Evolutionary conservation across 2,888 invertebrate genomes (phyloP).

Genomic region (Sinelater perroti): DNA sequence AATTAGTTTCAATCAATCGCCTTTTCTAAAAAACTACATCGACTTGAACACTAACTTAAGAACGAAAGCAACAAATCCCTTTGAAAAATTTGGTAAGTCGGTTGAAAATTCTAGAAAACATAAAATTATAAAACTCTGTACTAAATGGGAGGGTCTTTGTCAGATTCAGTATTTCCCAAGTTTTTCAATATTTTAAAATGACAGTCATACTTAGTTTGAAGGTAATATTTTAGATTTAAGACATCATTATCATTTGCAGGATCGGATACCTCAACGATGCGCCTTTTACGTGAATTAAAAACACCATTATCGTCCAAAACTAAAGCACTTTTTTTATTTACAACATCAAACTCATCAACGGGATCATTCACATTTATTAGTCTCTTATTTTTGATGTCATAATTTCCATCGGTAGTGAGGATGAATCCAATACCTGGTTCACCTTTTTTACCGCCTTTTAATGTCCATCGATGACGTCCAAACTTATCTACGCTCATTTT

Average conservation of each 20-base stretch:
- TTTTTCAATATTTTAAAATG: too few relatives aligned
- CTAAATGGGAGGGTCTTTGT: slow-evolving; percentile 42
- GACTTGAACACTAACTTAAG: slow-evolving; percentile 42
- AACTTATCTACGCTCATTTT: slow-evolving; percentile 22
- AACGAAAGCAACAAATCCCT: slow-evolving; percentile 31
- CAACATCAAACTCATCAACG: neutral
- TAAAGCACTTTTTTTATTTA: slow-evolving; percentile 12
- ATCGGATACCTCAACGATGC: neutral
- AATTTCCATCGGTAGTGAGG: slow-evolving; percentile 8
- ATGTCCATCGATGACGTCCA: slow-evolving; percentile 4
- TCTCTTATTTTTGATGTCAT: slow-evolving; percentile 17
- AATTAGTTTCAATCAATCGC: slow-evolving; percentile 35
- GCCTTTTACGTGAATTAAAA: neutral
- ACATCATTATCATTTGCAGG: neutral
- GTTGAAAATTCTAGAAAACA: slow-evolving; percentile 57
- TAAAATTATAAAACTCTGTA: slow-evolving; percentile 50
- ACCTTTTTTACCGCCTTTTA: neutral
- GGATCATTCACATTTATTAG: slow-evolving; percentile 15
- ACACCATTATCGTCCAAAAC: neutral
- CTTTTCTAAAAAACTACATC: slow-evolving; percentile 16
- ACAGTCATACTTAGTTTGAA: too few relatives aligned
- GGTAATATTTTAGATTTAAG: too few relatives aligned
- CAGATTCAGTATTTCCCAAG: slow-evolving; percentile 38
- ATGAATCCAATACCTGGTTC: slow-evolving; percentile 1
- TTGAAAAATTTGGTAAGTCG: slow-evolving; percentile 50